phyloP scores from a whole-genome alignment of 2,888 invertebrate genomes.

The Drosophila mayaguana region DNA sequence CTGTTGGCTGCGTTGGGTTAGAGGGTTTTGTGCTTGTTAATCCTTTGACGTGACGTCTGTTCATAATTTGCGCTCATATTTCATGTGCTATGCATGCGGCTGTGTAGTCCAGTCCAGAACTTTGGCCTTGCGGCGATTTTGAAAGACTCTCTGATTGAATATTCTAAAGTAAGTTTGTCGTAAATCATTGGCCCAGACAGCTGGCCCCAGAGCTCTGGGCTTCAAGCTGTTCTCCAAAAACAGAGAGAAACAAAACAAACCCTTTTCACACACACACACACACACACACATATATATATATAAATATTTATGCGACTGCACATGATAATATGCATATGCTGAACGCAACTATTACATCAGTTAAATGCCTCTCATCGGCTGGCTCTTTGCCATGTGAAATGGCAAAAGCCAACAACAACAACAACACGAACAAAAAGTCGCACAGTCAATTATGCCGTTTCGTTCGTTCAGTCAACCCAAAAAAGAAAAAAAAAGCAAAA shows the following conservation, averaged over 20 bases:
- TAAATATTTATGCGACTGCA: conserved; percentile 9
- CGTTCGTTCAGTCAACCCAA: conserved; percentile 39
- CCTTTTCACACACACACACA: conserved; percentile 23
- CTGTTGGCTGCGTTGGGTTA: background rate
- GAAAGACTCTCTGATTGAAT: conserved; percentile 75
- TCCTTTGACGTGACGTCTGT: conserved; percentile 80
- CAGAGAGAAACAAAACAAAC: background rate
- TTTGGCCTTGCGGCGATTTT: conserved; percentile 78
- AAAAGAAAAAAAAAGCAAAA: background rate
- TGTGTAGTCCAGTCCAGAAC: conserved; percentile 59
- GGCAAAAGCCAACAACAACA: conserved; percentile 22
- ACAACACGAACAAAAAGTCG: conserved; percentile 11
- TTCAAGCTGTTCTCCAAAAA: conserved; percentile 11
- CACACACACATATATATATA: background rate
- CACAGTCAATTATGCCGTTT: conserved; percentile 34
- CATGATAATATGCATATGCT: conserved; percentile 47
- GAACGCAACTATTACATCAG: conserved; percentile 35
- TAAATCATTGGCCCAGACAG: conserved; percentile 65
- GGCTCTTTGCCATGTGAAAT: conserved; percentile 30
- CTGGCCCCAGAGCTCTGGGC: conserved; percentile 26
- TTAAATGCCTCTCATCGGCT: conserved; percentile 1
- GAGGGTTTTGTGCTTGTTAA: conserved; percentile 62
- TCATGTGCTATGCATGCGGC: conserved; percentile 64
- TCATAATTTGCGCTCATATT: conserved; percentile 81
- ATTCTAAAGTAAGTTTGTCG: conserved; percentile 71